Conservation (phyloP, 2,113 vertebrate genomes). For the Tonatia bakeri region DNA sequence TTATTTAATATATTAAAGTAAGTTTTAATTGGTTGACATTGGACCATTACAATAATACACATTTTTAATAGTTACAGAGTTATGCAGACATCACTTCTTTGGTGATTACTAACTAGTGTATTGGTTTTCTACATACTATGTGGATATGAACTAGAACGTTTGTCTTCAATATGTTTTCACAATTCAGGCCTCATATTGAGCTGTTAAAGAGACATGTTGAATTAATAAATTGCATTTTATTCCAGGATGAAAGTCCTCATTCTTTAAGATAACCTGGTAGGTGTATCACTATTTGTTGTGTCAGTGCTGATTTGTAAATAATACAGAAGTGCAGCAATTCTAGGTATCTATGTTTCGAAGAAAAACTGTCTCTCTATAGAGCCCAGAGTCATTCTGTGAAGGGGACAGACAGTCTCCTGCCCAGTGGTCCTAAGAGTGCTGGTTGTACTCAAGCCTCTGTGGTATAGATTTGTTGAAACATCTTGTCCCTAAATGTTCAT, state of each 20-base stretch:
- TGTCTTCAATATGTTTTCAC: background rate
- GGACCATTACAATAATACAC: background rate
- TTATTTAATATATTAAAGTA: background rate
- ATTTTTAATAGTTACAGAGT: background rate
- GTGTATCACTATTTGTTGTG: background rate
- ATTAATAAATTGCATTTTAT: background rate
- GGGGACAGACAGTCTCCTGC: background rate
- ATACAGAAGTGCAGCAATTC: background rate
- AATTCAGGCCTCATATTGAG: background rate
- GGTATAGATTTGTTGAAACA: background rate
- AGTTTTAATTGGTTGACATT: background rate
- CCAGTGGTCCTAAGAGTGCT: background rate
- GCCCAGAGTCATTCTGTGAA: background rate
- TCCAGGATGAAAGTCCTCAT: background rate
- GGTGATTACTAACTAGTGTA: background rate
- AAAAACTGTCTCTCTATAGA: no score
- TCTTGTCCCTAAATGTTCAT: background rate
- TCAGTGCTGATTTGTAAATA: background rate
- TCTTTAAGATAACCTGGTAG: background rate
- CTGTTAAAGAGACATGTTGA: background rate
- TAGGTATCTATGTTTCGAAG: background rate
- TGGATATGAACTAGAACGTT: background rate
- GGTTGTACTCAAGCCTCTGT: background rate
- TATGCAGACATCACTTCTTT: background rate
- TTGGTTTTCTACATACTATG: background rate